phyloP scores from a whole-genome alignment of 2,797 vertebrate genomes.

The Channallabes apus region DNA sequence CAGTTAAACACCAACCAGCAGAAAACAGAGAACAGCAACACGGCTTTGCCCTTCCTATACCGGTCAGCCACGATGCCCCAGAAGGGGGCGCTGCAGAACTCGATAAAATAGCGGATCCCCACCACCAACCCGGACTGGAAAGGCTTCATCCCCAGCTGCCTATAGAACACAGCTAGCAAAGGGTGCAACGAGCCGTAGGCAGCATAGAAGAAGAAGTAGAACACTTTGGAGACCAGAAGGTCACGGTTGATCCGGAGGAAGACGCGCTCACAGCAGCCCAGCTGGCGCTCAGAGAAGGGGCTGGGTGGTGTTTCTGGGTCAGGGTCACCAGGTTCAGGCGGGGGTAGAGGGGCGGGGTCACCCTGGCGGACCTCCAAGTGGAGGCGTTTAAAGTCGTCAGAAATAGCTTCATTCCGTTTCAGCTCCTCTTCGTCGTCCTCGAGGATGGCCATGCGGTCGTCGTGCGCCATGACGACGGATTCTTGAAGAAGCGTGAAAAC shows the following conservation, averaged over 20 bases:
- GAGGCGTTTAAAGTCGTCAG: constrained; percentile 82
- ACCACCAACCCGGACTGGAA: constrained; percentile 91
- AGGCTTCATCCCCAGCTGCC: constrained; percentile 92
- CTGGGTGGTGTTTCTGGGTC: constrained; percentile 45
- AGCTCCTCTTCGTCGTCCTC: constrained; percentile 94
- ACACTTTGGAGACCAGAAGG: constrained; percentile 93
- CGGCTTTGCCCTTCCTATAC: constrained; percentile 88
- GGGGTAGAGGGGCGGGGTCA: constrained; percentile 55
- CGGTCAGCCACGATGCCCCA: constrained; percentile 97
- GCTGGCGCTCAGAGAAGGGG: constrained; percentile 61
- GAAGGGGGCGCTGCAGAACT: constrained; percentile 98
- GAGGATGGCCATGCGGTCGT: constrained; percentile 94
- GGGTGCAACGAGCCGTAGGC: constrained; percentile 97
- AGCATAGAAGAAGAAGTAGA: constrained; percentile 98
- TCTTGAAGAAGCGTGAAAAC: background rate
- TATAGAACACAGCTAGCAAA: constrained; percentile 91
- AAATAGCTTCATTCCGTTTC: constrained; percentile 87
- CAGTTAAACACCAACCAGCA: constrained; percentile 96
- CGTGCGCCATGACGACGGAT: constrained; percentile 79
- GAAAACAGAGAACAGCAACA: constrained; percentile 91
- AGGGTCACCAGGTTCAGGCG: constrained; percentile 54
- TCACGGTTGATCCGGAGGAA: constrained; percentile 86
- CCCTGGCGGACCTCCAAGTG: constrained; percentile 72
- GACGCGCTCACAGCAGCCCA: constrained; percentile 85
- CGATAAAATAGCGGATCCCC: constrained; percentile 96